A percentile compares a stretch with the other conserved stretches of the same genome.
These are phyloP conservation scores for Sciurus carolinensis DNA, from an alignment of 2,797 vertebrate genomes.

Conservation along the genomic window DNA sequence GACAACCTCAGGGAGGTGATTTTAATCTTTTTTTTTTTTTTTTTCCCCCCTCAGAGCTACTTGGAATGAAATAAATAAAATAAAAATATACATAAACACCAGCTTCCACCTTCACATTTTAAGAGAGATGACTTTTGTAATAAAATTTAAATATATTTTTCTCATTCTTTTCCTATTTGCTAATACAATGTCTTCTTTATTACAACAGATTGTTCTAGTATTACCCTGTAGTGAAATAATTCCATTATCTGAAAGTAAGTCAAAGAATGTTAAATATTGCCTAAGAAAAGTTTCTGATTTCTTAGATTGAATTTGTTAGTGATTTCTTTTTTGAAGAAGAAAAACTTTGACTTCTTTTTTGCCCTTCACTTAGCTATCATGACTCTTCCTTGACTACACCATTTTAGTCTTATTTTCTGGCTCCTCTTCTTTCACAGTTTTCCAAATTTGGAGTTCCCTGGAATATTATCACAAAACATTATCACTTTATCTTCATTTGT, in stretches of 20 bases:
- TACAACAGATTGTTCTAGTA: not conserved
- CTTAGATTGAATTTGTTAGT: not conserved
- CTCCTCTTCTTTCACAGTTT: not conserved
- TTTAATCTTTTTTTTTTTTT: slow-evolving; percentile 2
- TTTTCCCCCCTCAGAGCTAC: not conserved
- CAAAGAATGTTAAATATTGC: not conserved
- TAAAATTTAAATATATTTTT: slow-evolving; percentile 29
- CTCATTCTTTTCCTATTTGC: not conserved
- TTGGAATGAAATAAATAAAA: slow-evolving; percentile 56
- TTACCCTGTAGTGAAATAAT: not conserved
- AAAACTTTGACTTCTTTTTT: too few species aligned
- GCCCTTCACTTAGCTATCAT: not conserved
- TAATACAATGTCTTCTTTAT: not conserved
- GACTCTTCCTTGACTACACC: not conserved
- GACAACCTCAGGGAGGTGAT: slow-evolving; percentile 25
- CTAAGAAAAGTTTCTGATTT: slow-evolving; percentile 29
- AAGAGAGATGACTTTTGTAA: not conserved
- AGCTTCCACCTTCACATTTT: slow-evolving; percentile 55
- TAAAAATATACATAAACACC: slow-evolving; percentile 24
- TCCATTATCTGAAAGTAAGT: not conserved
- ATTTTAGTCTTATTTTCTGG: not conserved
- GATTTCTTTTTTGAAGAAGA: not conserved
- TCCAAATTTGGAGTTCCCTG: not conserved
- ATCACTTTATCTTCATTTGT: not conserved
- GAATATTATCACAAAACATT: not conserved